phyloP scores from a whole-genome alignment of 2,888 invertebrate species.

The Arge pagana region DNA sequence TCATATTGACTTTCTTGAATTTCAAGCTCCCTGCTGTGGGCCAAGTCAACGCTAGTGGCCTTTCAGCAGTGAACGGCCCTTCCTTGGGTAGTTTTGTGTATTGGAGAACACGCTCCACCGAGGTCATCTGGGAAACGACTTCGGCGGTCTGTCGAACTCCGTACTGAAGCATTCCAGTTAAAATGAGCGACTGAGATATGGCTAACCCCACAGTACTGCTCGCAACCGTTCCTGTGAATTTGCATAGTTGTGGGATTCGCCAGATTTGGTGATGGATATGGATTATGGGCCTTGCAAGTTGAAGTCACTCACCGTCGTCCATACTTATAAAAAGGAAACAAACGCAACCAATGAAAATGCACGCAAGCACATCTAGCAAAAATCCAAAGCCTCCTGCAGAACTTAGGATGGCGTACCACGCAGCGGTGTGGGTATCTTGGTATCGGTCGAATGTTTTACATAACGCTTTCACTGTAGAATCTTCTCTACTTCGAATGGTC shows the following conservation, averaged over 20 bases:
- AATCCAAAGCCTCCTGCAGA: slow-evolving; percentile 74
- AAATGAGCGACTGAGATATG: slow-evolving; percentile 70
- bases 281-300: too few species aligned
- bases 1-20: slow-evolving; percentile 59
- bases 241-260: background rate
- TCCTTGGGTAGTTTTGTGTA: slow-evolving; percentile 78
- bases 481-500: slow-evolving; percentile 81
- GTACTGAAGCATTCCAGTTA: slow-evolving; percentile 80
- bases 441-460: too few species aligned
- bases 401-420: slow-evolving; percentile 70
- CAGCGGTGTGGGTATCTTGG: slow-evolving; percentile 71
- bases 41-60: slow-evolving; percentile 67
- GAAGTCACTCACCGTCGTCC: slow-evolving; percentile 63
- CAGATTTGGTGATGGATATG: background rate
- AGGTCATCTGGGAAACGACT: slow-evolving; percentile 73
- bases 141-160: slow-evolving; percentile 79
- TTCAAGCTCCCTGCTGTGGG: slow-evolving; percentile 68
- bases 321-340: slow-evolving; percentile 68
- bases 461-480: slow-evolving; percentile 70
- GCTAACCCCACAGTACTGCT: slow-evolving; percentile 69
- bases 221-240: background rate
- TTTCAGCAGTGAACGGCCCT: slow-evolving; percentile 44
- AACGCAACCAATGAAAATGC: slow-evolving; percentile 68
- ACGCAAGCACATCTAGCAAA: slow-evolving; percentile 73
- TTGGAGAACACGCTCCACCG: slow-evolving; percentile 80